Evolutionary conservation across 2,797 vertebrate genomes (phyloP).

Genomic region (Catamblyrhynchus diadema): DNA sequence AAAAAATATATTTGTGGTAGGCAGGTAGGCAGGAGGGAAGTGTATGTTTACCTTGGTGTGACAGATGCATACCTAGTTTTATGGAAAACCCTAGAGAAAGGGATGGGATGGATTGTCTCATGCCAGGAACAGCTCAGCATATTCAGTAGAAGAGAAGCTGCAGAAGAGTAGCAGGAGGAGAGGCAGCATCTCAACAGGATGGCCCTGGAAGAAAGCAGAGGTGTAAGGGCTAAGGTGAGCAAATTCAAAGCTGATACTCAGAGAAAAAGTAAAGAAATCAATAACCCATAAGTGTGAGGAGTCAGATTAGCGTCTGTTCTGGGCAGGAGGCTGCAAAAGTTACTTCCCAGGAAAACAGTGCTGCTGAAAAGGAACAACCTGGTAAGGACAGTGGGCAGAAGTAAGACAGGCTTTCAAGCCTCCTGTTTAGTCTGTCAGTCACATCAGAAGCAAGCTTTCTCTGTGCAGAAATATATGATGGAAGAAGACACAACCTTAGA

Average conservation of each 20-base stretch:
- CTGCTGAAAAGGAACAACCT: not conserved
- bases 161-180: not conserved
- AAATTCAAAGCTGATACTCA: not conserved
- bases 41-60: not conserved
- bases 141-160: not conserved
- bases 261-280: not conserved
- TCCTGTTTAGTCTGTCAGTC: not conserved
- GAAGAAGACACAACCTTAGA: not conserved
- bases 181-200: not conserved
- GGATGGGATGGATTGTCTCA: not conserved
- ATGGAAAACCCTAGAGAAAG: not conserved
- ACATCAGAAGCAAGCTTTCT: not conserved
- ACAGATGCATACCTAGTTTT: not conserved
- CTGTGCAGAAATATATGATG: not conserved
- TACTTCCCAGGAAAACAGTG: not conserved
- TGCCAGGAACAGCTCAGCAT: not conserved
- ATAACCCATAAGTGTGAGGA: not conserved
- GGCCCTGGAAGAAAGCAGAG: not conserved
- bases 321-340: not conserved
- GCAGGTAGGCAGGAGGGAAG: not conserved
- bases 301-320: rapidly evolving
- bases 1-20: not conserved
- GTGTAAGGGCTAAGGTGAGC: not conserved
- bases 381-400: not conserved
- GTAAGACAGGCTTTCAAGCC: not conserved